These are phyloP conservation scores for Maccullochella peelii DNA, from an alignment of 2,113 vertebrate species.

Conservation along the genomic window DNA sequence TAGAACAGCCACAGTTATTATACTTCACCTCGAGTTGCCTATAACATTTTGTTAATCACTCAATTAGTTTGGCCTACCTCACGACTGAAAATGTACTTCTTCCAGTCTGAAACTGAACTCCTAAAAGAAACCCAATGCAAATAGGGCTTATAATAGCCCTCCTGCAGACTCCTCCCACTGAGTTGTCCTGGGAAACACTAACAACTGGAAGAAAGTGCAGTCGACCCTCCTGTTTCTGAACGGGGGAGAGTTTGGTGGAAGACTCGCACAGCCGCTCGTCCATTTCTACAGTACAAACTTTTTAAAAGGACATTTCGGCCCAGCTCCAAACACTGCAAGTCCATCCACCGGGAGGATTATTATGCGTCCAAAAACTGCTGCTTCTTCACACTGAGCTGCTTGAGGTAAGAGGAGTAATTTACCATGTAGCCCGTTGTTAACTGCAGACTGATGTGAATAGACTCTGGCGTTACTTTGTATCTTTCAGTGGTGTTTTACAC, in stretches of 20 bases:
- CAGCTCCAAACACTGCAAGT: background rate
- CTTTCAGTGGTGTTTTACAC: background rate
- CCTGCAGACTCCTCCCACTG: constrained; percentile 62
- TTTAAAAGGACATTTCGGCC: constrained; percentile 5
- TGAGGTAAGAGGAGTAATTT: constrained; percentile 67
- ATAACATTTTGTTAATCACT: background rate
- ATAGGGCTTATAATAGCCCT: constrained; percentile 24
- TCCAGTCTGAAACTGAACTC: background rate
- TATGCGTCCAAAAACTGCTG: constrained; percentile 59
- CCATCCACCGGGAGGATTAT: constrained; percentile 52
- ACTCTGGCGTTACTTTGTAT: background rate
- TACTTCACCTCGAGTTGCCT: background rate
- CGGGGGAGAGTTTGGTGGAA: background rate
- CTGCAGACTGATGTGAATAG: background rate
- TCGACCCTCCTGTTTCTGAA: constrained; percentile 10
- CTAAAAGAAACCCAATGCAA: background rate
- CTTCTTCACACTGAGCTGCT: constrained; percentile 62
- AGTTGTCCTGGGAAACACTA: constrained; percentile 82
- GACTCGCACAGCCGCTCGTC: background rate
- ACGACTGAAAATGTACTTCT: background rate
- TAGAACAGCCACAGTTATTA: background rate
- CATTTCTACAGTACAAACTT: background rate
- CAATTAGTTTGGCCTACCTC: fast-evolving
- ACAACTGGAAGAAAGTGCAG: constrained; percentile 74
- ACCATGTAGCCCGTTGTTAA: background rate